Base-by-base conservation (phyloP, 2,888 invertebrate species). In the Chrysolina oricalcia region DNA sequence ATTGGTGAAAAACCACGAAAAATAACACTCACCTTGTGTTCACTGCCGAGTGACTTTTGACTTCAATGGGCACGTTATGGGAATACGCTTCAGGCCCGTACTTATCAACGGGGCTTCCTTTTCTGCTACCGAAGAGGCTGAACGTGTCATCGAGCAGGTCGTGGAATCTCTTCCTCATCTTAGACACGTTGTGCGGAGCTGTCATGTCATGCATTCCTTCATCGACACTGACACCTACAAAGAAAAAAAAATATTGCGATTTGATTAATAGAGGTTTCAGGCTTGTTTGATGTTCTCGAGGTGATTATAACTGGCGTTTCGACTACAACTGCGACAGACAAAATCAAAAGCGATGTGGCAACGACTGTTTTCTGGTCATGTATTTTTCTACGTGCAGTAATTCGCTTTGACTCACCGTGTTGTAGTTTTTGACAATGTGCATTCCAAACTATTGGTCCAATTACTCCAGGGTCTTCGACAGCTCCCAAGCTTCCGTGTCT, bases 361-460 rank as follows among this genome's bases (percentile, higher is more conserved):
- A n/a, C n/a, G n/a, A n/a, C n/a, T n/a, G n/a, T n/a, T n/a, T n/a
- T n/a, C n/a, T n/a, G n/a, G n/a, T n/a, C n/a, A n/a, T n/a, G n/a
- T n/a, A n/a, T n/a, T n/a, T n/a, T n/a, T n/a, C n/a, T n/a, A n/a
- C n/a, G n/a, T n/a, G n/a, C n/a, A n/a, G n/a, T n/a, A 27, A 27
- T 2, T 2, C 5, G 5, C 27, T 5, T 27, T 21, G 41, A 19
- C 86, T 83, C 82, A 91, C 87, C 91, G 84, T 91, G 91, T 77
- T 91, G 91, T 64, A 93, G 89, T 82, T 92, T 91, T 86, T 94
- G 94, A 84, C 93, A 93, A 84, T 95, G 94, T 74, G 94, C 90
- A 86, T 94, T 94, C 96, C 96, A 96, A 8, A 96, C 96, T 69
- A 95, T 89, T 0, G 96, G 96, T 0, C 96, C 96, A 43, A 96